Evolutionary conservation across 1,140 invertebrate species (phyloP).

Genomic region (Choristoneura fumiferana): DNA sequence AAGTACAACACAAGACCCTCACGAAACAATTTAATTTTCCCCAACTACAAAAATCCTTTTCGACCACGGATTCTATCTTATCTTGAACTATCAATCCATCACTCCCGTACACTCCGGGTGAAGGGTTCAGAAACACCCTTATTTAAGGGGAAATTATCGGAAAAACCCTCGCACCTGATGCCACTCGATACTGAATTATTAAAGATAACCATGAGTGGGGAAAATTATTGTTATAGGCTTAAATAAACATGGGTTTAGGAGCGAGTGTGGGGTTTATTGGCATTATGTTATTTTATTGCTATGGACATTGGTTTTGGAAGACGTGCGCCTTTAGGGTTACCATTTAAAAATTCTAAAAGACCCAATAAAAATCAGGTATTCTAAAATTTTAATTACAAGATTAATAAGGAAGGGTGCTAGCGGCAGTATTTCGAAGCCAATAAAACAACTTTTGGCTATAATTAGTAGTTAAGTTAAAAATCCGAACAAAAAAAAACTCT

Average conservation of each 20-base stretch:
- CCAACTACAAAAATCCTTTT: slow-evolving; percentile 1
- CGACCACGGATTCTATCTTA: slow-evolving; percentile 10
- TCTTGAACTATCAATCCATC: slow-evolving; percentile 40
- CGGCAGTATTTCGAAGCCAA: too few species aligned
- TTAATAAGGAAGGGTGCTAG: too few species aligned
- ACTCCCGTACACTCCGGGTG: slow-evolving; percentile 32
- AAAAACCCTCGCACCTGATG: slow-evolving; percentile 23
- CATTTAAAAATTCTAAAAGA: too few species aligned
- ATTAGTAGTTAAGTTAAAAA: too few species aligned
- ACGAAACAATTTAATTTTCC: slow-evolving; percentile 11
- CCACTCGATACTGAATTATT: slow-evolving; percentile 19
- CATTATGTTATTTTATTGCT: too few species aligned
- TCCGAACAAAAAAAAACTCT: too few species aligned
- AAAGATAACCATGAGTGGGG: background rate
- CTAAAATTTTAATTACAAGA: too few species aligned
- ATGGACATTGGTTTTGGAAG: too few species aligned
- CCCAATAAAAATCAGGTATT: too few species aligned
- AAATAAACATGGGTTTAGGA: background rate
- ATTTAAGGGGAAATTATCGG: slow-evolving; percentile 25
- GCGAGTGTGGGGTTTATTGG: too few species aligned
- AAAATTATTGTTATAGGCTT: slow-evolving; percentile 9
- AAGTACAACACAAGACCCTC: background rate
- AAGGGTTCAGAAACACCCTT: slow-evolving; percentile 29
- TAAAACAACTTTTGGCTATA: too few species aligned
- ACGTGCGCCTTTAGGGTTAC: too few species aligned